phyloP scores from a whole-genome alignment of 2,797 vertebrate species.

The Gallinago stenura region DNA sequence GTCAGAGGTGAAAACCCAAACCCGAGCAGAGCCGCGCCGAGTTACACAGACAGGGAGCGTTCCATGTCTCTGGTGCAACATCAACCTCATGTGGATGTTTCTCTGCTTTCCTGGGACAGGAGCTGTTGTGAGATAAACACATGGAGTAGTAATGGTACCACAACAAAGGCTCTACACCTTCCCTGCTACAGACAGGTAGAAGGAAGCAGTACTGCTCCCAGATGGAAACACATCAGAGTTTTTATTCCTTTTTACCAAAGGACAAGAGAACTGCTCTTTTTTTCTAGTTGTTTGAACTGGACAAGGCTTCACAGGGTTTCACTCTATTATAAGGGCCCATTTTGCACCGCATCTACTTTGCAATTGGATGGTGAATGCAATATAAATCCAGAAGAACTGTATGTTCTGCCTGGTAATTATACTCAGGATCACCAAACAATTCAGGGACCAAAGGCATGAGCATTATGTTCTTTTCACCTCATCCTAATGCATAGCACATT shows the following conservation, averaged over 20 bases:
- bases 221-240: neutral
- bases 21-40: accelerated
- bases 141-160: neutral
- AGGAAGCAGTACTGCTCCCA: neutral
- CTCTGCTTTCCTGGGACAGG: neutral
- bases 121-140: neutral
- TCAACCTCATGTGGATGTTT: accelerated
- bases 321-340: neutral
- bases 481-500: neutral
- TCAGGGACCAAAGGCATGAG: neutral
- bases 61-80: neutral
- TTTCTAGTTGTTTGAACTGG: neutral
- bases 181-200: neutral
- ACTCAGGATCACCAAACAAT: neutral
- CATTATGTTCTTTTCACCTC: neutral
- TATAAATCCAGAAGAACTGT: neutral
- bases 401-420: neutral
- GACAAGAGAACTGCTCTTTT: neutral
- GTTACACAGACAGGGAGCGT: neutral
- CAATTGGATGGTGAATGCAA: neutral
- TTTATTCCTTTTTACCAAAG: neutral
- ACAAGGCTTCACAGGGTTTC: neutral
- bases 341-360: neutral
- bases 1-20: neutral
- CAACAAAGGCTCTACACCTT: neutral